These are phyloP conservation scores for Anagyrus pseudococci DNA, from an alignment of 2,888 invertebrate species.

Conservation along the genomic window DNA sequence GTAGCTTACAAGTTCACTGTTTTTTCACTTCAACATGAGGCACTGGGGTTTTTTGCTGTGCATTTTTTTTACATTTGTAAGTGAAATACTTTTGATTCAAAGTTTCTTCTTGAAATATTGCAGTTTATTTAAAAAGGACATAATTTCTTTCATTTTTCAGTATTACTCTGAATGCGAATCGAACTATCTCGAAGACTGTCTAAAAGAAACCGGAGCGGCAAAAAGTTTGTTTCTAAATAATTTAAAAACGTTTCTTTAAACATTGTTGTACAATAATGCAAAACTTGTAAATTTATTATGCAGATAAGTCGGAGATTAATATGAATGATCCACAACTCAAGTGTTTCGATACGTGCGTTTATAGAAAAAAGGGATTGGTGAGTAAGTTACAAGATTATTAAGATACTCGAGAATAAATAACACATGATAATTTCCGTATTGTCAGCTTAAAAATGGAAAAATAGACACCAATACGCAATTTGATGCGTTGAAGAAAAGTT, in stretches of 20 bases:
- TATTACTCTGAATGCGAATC: not conserved
- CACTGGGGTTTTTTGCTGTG: not conserved
- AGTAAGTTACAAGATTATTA: not conserved
- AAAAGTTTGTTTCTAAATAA: not conserved
- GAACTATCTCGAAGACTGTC: not conserved
- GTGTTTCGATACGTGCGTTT: not conserved
- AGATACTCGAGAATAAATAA: not conserved
- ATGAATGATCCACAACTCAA: not conserved
- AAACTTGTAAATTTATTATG: not conserved
- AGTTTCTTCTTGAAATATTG: not conserved
- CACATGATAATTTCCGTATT: not conserved
- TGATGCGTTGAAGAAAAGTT: not conserved
- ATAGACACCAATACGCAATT: not conserved
- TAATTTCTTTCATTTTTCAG: not conserved
- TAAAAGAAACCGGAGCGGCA: not conserved
- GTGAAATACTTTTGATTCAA: not conserved
- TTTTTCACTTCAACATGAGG: too few relatives aligned
- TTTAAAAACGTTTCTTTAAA: too few relatives aligned
- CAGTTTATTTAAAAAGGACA: not conserved
- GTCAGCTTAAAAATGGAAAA: constrained; percentile 1
- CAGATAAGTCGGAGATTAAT: not conserved
- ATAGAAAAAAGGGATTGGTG: not conserved
- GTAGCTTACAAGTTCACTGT: not conserved
- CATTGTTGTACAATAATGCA: not conserved
- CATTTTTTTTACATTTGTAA: not conserved